phyloP scores from a whole-genome alignment of 23 tunicate genomes.

The Diplosoma virens region DNA sequence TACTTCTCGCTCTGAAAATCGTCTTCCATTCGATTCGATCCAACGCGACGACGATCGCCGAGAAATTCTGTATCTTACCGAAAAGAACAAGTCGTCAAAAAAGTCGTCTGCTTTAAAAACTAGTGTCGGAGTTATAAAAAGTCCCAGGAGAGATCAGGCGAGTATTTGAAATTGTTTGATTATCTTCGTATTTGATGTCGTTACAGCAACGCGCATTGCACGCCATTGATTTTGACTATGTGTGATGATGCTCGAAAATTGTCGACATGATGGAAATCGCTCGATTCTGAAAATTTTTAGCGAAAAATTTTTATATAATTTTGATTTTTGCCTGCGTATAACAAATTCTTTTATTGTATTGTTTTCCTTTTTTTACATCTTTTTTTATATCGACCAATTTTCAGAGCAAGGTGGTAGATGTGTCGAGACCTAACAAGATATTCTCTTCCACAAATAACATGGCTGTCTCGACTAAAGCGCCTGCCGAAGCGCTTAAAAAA shows the following conservation, averaged over 20 bases:
- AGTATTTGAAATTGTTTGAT: not conserved
- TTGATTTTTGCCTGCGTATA: not conserved
- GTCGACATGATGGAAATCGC: too few species aligned
- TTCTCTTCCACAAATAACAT: slow-evolving; percentile 44
- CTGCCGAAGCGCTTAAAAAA: slow-evolving; percentile 25
- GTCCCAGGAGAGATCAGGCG: slow-evolving; percentile 71
- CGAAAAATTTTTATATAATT: not conserved
- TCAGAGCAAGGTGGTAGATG: slow-evolving; percentile 51
- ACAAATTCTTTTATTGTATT: not conserved
- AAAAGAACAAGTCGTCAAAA: slow-evolving; percentile 2
- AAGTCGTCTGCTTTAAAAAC: not conserved
- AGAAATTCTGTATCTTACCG: not conserved
- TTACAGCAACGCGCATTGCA: too few species aligned
- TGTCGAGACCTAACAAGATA: slow-evolving; percentile 18
- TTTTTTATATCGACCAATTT: not conserved
- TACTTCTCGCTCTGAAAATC: not conserved
- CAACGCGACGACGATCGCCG: slow-evolving; percentile 45
- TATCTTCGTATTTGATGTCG: too few species aligned
- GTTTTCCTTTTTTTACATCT: not conserved
- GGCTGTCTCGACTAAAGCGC: slow-evolving; percentile 40
- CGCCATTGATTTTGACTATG: too few species aligned
- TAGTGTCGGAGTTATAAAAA: slow-evolving; percentile 51
- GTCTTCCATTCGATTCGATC: slow-evolving; percentile 80
- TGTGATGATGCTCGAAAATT: too few species aligned
- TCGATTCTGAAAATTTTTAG: too few species aligned